These are phyloP conservation scores for Galendromus occidentalis DNA, from an alignment of 1,140 invertebrate species.

Conservation along the genomic window DNA sequence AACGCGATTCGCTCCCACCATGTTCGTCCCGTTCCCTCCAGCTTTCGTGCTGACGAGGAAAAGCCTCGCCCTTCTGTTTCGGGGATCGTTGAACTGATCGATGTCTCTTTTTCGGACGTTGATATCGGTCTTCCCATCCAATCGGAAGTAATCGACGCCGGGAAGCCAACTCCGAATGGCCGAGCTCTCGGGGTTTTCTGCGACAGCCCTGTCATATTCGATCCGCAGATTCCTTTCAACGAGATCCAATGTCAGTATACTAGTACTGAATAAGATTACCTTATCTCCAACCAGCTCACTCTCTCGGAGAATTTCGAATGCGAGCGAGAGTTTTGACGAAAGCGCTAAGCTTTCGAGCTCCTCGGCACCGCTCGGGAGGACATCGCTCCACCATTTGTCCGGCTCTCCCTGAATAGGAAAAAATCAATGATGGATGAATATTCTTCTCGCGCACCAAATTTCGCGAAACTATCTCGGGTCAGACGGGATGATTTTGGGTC, in stretches of 20 bases:
- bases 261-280: neutral
- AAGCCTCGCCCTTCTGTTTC: slow-evolving; percentile 52
- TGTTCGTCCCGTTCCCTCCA: slow-evolving; percentile 82
- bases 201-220: slow-evolving; percentile 9
- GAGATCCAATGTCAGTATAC: neutral
- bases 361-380: neutral
- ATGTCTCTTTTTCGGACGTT: slow-evolving; percentile 55
- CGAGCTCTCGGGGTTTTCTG: no score
- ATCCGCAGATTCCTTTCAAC: neutral
- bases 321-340: neutral
- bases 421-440: no score
- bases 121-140: slow-evolving; percentile 67
- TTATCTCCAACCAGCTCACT: neutral
- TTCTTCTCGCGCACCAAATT: no score
- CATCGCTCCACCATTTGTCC: no score
- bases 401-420: no score
- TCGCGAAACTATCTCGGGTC: no score
- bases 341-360: neutral
- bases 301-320: neutral
- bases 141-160: slow-evolving; percentile 60
- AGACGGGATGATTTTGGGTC: no score
- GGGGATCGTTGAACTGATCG: slow-evolving; percentile 58
- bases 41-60: slow-evolving; percentile 91
- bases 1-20: slow-evolving; percentile 83
- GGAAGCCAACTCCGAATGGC: slow-evolving; percentile 54